Base-by-base conservation (phyloP, 2,888 invertebrate species). In the Synanthedon tipuliformis region DNA sequence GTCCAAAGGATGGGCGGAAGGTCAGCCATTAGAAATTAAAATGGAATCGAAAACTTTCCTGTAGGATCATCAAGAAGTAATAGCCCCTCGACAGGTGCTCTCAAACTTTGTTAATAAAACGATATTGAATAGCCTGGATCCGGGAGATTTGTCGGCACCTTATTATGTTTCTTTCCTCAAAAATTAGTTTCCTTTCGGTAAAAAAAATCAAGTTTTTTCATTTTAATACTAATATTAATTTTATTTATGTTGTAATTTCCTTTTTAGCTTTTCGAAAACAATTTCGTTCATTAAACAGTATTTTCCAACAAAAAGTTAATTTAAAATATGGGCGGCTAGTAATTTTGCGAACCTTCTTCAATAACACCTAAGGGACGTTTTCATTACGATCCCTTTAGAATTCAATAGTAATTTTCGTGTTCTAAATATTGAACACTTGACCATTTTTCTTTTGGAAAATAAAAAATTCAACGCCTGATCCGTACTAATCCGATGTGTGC, bases 41-140 rank as follows among this genome's bases (percentile, higher is more conserved):
- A 66, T 61, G 55, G 62, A 62, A 65, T 62, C 62, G 60, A 54
- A 60, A 65, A 66, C 62, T 68, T 65, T 61, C 54, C 56, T 62
- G 60, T 56, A 54, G 53, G 57, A 62, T 62, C 61, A 62, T 64
- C 63, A 62, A 62, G 62, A 59, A 66, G 59, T 62, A 60, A 61
- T 60, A 61, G 61, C 59, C 56, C 48, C 57, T 56, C 60, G 63
- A 59, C 68, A 66, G 66, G 68, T 68, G 66, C 62, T 61, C 55
- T 52, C 57, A 61, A 73, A 73, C 67, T 73, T 73, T 69, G 60
- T 73, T 73, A 66, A 72, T 73, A 72, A 73, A 66, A 71, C 61
- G 64, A 63, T 68, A 71, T 69, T 69, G 66, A 64, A 57, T 62
- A 61, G 58, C 60, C 54, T 52, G 54, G 59, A 52, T 50, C 53